Conservation (phyloP, 92 coral and sea anemone species). For the Parazoanthus atlanticus region DNA sequence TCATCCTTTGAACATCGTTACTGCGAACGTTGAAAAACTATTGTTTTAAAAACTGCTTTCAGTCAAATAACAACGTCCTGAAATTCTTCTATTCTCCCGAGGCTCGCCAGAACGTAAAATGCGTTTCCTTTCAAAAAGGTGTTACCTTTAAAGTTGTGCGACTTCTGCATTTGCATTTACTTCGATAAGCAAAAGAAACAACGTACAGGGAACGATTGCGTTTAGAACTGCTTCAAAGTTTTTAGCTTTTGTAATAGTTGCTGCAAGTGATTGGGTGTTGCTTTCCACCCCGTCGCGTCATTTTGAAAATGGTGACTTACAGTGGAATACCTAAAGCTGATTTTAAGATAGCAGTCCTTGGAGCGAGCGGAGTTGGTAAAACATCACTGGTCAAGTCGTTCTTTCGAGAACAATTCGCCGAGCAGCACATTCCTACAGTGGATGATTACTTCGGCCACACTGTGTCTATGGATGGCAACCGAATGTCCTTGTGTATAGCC, state of each 20-base stretch:
- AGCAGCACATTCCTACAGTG: conserved; percentile 73
- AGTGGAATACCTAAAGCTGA: conserved; percentile 60
- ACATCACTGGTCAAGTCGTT: conserved; percentile 74
- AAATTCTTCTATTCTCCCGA: conserved; percentile 18
- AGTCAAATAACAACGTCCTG: too few relatives aligned
- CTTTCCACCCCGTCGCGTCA: too few relatives aligned
- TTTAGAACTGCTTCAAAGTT: background rate
- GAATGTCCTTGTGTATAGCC: conserved; percentile 60
- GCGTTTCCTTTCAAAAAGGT: background rate
- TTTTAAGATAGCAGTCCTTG: conserved; percentile 72
- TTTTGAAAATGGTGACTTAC: conserved; percentile 43
- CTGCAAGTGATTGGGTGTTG: background rate
- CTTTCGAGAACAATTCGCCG: conserved; percentile 64
- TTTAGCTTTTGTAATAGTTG: background rate
- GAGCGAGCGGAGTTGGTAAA: conserved; percentile 81
- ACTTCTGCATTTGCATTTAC: conserved; percentile 10
- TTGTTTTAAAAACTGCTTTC: too few relatives aligned
- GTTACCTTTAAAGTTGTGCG: background rate
- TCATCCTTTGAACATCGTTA: too few relatives aligned
- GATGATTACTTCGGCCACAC: conserved; percentile 77
- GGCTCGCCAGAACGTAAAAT: background rate
- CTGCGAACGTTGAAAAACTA: too few relatives aligned
- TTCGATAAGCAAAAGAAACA: background rate
- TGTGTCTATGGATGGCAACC: conserved; percentile 60
- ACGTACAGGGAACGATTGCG: background rate